Evolutionary conservation across 2,113 vertebrate genomes (phyloP).

Genomic region (Strigops habroptila): DNA sequence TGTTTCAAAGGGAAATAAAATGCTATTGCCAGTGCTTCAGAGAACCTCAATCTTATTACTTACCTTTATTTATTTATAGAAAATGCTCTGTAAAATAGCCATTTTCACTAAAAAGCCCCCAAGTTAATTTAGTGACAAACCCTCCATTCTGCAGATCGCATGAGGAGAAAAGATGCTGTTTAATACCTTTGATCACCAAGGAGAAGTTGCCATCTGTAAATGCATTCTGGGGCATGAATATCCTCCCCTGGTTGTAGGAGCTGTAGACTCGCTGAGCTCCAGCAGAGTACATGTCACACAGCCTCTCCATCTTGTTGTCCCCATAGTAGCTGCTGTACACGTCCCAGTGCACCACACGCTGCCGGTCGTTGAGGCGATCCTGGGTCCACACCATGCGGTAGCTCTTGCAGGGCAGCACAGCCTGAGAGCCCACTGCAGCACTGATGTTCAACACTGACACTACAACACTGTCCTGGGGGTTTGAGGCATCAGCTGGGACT

Average conservation of each 20-base stretch:
- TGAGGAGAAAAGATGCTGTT: neutral
- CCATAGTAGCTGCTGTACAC: slow-evolving; percentile 64
- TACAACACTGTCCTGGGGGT: slow-evolving; percentile 76
- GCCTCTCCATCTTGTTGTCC: slow-evolving; percentile 73
- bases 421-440: slow-evolving; percentile 70
- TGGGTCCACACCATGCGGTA: slow-evolving; percentile 94
- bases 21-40: neutral
- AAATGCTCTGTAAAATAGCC: neutral
- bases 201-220: slow-evolving; percentile 95
- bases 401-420: slow-evolving; percentile 86
- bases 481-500: slow-evolving; percentile 66
- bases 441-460: slow-evolving; percentile 83
- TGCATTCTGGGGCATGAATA: slow-evolving; percentile 79
- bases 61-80: neutral
- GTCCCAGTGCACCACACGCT: slow-evolving; percentile 96
- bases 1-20: neutral
- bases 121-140: neutral
- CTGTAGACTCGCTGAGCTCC: slow-evolving; percentile 87
- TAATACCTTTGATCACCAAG: slow-evolving; percentile 78
- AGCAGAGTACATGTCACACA: slow-evolving; percentile 88
- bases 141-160: neutral
- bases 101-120: neutral
- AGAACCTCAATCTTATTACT: neutral
- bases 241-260: slow-evolving; percentile 81
- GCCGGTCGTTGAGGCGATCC: slow-evolving; percentile 86